Evolutionary conservation across 2,888 invertebrate species (phyloP), one percentile per base, ranked within the genome.

Genomic region (Tryphoninae sp.): DNA sequence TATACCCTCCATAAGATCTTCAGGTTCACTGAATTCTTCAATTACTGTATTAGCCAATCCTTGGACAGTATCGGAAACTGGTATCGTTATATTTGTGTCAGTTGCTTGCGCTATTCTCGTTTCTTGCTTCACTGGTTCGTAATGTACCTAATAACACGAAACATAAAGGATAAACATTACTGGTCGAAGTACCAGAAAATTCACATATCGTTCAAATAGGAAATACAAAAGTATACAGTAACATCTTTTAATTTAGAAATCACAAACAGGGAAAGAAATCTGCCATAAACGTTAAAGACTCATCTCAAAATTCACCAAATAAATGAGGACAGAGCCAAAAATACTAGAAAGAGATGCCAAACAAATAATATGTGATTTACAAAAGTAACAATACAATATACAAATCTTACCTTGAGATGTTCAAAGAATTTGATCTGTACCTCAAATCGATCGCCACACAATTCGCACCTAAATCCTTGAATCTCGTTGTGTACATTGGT

Each of bases 1-100:
- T 86, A 97, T 96, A 64, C 97, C 97, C 88, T 96, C 97, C 94
- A 97, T 96, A 91, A 97, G 94, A 91, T 97, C 97, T 90, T 97
- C 97, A 0, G 96, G 95, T 87, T 97, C 97, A 85, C 96, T 96
- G 90, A 97, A 97, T 91, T 97, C 97, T 83, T 95, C 95, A 88
- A 95, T 94, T 82, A 94, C 94, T 62, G 94, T 93, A 83, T 93
- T 85, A 89, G 93, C 91, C 6, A 88, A 81, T 65, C 58, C 84
- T 42, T 89, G 89, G 23, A 88, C 87, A 58, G 88, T 82, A 64
- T 86, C 87, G 2, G 89, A 84, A 45, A 87, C 86, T 2, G 89
- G 83, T 85, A 89, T 88, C 13, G 88, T 87, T 59, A 90, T 89
- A 84, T 90, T 92, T 11, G 89, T 84, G 92, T 88, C 84, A 90